Evolutionary conservation across 2,797 vertebrate genomes (phyloP).

Genomic region (Hippocampus kuda): DNA sequence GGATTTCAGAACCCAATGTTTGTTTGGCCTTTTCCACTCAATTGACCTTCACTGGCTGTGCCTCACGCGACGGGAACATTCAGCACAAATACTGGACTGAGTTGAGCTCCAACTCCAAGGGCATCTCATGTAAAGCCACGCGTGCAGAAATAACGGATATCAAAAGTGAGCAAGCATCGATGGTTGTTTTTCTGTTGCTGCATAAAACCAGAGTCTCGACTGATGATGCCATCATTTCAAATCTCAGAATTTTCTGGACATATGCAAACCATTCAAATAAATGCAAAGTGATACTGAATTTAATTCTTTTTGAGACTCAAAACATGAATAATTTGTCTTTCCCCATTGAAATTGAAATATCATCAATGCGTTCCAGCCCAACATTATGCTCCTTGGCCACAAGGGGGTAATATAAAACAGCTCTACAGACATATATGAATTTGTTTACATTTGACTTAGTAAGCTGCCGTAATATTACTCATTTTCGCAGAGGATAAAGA

Average conservation of each 20-base stretch:
- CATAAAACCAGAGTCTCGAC: not conserved
- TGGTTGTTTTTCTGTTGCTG: not conserved
- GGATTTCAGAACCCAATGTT: constrained; percentile 40
- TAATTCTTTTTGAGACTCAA: no score
- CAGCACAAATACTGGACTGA: constrained; percentile 10
- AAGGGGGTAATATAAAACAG: no score
- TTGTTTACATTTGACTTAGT: no score
- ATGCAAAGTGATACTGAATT: not conserved
- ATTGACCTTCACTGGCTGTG: constrained; percentile 30
- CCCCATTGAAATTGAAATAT: no score
- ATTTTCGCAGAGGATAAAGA: no score
- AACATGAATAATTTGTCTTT: no score
- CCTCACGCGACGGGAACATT: constrained; percentile 14
- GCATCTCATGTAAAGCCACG: constrained; percentile 9
- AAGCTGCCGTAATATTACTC: no score
- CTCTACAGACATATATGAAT: no score
- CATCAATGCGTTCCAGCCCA: no score
- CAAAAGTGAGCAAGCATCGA: not conserved
- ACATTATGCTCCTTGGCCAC: no score
- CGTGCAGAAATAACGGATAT: not conserved
- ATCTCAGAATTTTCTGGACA: not conserved
- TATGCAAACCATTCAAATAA: not conserved
- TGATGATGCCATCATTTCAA: not conserved
- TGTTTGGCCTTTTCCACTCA: constrained; percentile 47
- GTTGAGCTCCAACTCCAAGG: constrained; percentile 13